phyloP scores from a whole-genome alignment of 1,140 invertebrate genomes.

The Zaprionus kolodkinae region DNA sequence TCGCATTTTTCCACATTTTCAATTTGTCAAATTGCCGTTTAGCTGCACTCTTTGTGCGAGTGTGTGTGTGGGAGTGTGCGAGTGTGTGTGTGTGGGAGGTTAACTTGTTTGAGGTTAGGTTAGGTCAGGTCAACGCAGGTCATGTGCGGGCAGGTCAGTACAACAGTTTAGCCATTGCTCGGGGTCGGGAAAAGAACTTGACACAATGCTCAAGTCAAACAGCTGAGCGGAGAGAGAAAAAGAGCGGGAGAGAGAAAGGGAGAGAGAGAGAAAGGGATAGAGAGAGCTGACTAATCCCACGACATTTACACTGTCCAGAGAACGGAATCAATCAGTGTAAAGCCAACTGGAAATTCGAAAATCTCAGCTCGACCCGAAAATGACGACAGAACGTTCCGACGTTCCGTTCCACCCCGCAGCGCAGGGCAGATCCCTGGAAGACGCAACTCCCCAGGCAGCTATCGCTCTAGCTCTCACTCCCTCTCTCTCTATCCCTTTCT shows the following conservation, averaged over 20 bases:
- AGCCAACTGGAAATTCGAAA: conserved; percentile 21
- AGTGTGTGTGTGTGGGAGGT: conserved; percentile 26
- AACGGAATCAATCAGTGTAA: conserved; percentile 26
- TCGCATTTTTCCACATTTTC: conserved; percentile 26
- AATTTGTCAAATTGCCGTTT: conserved; percentile 28
- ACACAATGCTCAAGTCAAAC: conserved; percentile 1
- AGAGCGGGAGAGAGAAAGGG: background rate
- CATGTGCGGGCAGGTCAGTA: background rate
- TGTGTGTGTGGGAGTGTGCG: background rate
- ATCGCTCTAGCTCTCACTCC: no score
- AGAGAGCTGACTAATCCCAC: conserved; percentile 28
- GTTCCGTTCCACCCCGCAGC: no score
- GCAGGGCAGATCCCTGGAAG: background rate
- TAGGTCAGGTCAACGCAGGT: background rate
- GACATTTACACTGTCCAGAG: conserved; percentile 26
- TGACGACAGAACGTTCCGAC: background rate
- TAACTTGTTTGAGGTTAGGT: conserved; percentile 13
- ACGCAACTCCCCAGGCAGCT: background rate
- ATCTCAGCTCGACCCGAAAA: conserved; percentile 11
- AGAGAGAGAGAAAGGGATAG: background rate
- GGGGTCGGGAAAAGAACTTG: background rate
- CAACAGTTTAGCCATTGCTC: conserved; percentile 7
- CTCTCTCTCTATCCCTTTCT: background rate
- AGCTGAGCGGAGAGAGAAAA: background rate
- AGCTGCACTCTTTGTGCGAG: conserved; percentile 17